Base-by-base conservation (phyloP, 2,888 invertebrate genomes). In the Ormyrus nitidulus region DNA sequence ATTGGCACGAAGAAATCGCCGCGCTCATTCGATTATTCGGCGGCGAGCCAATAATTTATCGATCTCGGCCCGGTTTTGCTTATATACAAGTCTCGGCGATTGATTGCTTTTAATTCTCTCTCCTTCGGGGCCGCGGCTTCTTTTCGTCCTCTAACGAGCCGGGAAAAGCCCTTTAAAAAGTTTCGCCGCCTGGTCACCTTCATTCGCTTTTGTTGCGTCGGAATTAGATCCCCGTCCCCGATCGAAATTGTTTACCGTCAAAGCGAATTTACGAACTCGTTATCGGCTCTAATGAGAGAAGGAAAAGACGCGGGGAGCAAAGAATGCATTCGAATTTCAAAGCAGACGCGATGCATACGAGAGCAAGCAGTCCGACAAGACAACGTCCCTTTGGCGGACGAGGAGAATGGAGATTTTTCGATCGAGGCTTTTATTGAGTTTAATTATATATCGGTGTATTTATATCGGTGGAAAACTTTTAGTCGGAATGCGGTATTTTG, bases 11-110 rank as follows among this genome's bases (percentile, higher is more conserved):
- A 46, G n/a, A 54, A 53, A 69, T 65, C 11, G 34, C n/a, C 46
- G 6, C 13, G 9, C 44, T 62, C 19, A 62, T 69, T 69, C 46
- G 54, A 61, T 76, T 62, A 69, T 62, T 62, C 46, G 54, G 13
- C 61, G 48, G 48, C 66, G 46, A 19, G 19, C 19, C 19, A 2
- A 19, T 19, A 69, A 62, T 61, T 68, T 10, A 59, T 58, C n/a
- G 75, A 75, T 68, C 51, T 66, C 11, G 10, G 46, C 9, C 10
- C 46, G 11, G 8, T n/a, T 13, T 49, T 58, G 9, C 13, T 34
- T 46, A 51, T n/a, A 46, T 19, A 19, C 19, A 19, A 19, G 19
- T 19, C 19, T 7, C 48, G 13, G 19, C 19, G 11, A 64, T 19
- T 58, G 34, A 66, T 74, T 58, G 34, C 19, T n/a, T 66, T 65